phyloP scores from a whole-genome alignment of 2,888 invertebrate genomes.

The Minunthozetes semirufus region DNA sequence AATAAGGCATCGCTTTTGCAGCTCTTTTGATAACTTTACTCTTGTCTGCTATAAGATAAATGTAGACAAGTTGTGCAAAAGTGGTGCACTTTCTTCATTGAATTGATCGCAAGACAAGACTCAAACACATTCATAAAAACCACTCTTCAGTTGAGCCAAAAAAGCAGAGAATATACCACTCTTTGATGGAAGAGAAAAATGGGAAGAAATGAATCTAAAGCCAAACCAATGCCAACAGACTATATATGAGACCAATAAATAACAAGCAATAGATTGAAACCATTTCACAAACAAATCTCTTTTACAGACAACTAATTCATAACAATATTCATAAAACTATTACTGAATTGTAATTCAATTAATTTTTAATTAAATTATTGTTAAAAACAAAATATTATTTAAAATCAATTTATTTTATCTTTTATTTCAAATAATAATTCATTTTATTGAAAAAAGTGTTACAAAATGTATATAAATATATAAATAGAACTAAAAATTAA shows the following conservation, averaged over 20 bases:
- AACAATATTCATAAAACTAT: neutral
- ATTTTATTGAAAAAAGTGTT: no score
- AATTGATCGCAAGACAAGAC: slow-evolving; percentile 24
- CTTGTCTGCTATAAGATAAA: slow-evolving; percentile 24
- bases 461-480: no score
- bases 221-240: neutral
- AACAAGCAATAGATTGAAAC: neutral
- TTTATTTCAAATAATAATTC: no score
- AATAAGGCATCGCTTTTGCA: slow-evolving; percentile 1
- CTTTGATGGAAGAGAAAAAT: slow-evolving; percentile 7
- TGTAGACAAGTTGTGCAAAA: neutral
- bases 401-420: no score
- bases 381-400: no score
- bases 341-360: no score
- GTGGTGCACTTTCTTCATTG: slow-evolving; percentile 23
- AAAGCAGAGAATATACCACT: neutral
- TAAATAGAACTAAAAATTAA: no score
- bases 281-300: neutral
- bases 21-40: slow-evolving; percentile 5
- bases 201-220: slow-evolving; percentile 10
- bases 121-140: slow-evolving; percentile 26
- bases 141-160: slow-evolving; percentile 7
- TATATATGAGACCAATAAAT: slow-evolving; percentile 17
- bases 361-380: no score
- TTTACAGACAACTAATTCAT: neutral